These are phyloP conservation scores for Gadus chalcogrammus DNA, from an alignment of 2,113 vertebrate species.

Conservation along the genomic window DNA sequence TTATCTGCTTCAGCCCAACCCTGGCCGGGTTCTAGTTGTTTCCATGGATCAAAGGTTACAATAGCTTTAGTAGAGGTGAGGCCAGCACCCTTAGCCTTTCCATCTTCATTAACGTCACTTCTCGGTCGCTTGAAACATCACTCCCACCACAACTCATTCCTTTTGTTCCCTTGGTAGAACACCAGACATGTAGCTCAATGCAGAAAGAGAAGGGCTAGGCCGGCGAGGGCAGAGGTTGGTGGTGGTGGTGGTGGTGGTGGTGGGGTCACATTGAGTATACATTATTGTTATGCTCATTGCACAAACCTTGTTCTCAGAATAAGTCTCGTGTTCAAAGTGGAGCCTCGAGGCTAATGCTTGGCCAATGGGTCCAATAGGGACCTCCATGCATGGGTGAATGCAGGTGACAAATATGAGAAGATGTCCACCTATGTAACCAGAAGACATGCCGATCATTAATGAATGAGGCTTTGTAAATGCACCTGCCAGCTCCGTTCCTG, in stretches of 20 bases:
- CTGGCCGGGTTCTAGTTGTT: not conserved
- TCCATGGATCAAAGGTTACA: conserved; percentile 41
- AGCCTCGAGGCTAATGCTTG: too few species aligned
- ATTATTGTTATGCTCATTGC: not conserved
- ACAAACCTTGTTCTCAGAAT: not conserved
- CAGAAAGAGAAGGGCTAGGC: too few species aligned
- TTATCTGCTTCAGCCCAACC: conserved; percentile 39
- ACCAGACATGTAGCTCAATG: conserved; percentile 26
- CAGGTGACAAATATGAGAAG: conserved; percentile 59
- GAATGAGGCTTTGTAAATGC: conserved; percentile 65
- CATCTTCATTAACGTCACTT: conserved; percentile 38
- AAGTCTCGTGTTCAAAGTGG: too few species aligned
- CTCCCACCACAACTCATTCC: conserved; percentile 27
- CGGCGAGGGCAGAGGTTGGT: conserved; percentile 4
- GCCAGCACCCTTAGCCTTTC: conserved; percentile 17
- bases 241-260: conserved; percentile 3
- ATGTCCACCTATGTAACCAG: conserved; percentile 66
- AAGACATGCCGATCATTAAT: conserved; percentile 57
- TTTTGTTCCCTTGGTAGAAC: conserved; percentile 19
- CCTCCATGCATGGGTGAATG: conserved; percentile 8
- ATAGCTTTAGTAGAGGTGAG: conserved; percentile 6
- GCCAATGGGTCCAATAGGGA: too few species aligned
- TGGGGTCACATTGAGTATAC: not conserved
- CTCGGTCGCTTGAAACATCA: conserved; percentile 21
- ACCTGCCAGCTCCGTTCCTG: conserved; percentile 59